A percentile compares a stretch with the other conserved stretches of the same genome.
Conservation (phyloP, 1,140 invertebrate species). For the Eurosta solidaginis region DNA sequence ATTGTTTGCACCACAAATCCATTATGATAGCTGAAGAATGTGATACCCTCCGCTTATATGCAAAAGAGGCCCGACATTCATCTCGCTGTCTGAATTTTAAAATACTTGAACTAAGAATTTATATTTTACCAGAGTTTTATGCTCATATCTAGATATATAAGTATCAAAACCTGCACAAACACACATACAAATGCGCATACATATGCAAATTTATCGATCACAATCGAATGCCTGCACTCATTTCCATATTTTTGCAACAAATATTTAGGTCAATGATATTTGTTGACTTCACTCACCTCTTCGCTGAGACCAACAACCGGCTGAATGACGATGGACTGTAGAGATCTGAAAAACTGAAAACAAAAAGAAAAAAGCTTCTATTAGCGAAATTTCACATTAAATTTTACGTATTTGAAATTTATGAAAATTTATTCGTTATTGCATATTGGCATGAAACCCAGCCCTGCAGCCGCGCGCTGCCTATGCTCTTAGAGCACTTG, state of each 20-base stretch:
- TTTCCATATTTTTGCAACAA: background rate
- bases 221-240: background rate
- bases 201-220: background rate
- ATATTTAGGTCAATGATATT: constrained; percentile 3
- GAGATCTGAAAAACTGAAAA: background rate
- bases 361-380: background rate
- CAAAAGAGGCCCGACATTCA: too few relatives aligned
- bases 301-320: background rate
- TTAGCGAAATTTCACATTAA: background rate
- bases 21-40: too few relatives aligned
- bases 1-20: too few relatives aligned
- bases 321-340: too few relatives aligned
- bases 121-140: too few relatives aligned
- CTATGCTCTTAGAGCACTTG: background rate
- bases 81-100: too few relatives aligned
- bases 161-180: too few relatives aligned
- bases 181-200: background rate
- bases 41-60: too few relatives aligned
- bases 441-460: background rate
- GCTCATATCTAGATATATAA: too few relatives aligned
- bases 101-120: too few relatives aligned
- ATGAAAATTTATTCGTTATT: constrained; percentile 20
- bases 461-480: background rate
- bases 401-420: constrained; percentile 14
- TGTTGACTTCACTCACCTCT: background rate